Percentiles rank a stretch among this genome's conserved stretches.
Conservation (phyloP, 2,888 invertebrate genomes). For the Pseudoips prasinana region DNA sequence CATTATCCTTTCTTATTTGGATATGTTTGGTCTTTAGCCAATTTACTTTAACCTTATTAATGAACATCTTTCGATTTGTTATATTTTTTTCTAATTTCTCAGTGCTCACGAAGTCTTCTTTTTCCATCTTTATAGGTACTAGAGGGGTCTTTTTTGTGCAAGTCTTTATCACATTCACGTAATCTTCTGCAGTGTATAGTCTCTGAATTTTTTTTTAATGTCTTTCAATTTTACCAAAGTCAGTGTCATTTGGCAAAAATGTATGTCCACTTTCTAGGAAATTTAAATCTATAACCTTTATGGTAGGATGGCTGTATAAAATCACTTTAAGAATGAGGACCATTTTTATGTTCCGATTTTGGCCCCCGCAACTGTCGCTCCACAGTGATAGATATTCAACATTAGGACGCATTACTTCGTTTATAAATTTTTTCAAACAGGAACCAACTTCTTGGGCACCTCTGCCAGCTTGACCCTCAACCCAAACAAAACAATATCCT, state of each 20-base stretch:
- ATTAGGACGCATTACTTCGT: conserved; percentile 1
- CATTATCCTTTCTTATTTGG: conserved; percentile 4
- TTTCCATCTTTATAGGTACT: conserved; percentile 1
- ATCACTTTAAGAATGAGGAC: conserved; percentile 11
- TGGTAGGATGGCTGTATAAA: conserved; percentile 6
- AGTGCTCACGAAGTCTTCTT: conserved; percentile 4
- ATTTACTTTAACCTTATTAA: conserved; percentile 7
- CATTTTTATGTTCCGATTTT: conserved; percentile 15
- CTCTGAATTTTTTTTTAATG: conserved; percentile 4
- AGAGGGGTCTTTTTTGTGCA: conserved; percentile 7
- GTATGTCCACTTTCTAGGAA: conserved; percentile 12
- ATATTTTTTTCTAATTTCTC: conserved; percentile 8
- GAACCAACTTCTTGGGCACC: conserved; percentile 12
- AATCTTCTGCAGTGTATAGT: conserved; percentile 7
- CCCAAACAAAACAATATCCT: conserved; percentile 7
- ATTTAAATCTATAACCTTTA: conserved; percentile 6
- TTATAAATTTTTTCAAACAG: conserved; percentile 6
- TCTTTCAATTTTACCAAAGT: conserved; percentile 7
- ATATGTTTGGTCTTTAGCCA: conserved; percentile 7
- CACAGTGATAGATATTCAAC: conserved; percentile 7
- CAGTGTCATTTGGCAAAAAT: conserved; percentile 8
- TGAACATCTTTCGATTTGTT: conserved; percentile 5
- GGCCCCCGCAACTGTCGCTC: conserved; percentile 10
- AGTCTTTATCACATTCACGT: background rate
- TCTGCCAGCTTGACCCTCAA: conserved; percentile 10